Evolutionary conservation across 2,113 vertebrate genomes (phyloP).

Genomic region (Callopanchax toddi): DNA sequence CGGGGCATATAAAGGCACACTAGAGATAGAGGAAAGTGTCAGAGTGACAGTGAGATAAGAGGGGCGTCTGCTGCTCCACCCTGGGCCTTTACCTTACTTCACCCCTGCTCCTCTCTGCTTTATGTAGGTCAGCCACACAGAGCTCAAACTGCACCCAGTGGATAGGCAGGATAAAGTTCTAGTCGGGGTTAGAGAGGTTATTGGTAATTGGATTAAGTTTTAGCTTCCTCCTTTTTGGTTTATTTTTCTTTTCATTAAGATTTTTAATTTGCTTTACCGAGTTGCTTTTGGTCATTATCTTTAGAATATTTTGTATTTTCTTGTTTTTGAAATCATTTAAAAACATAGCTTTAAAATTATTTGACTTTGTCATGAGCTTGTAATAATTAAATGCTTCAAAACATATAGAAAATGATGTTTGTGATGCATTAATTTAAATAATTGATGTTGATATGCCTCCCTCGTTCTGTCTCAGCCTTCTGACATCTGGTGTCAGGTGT

Average conservation of each 20-base stretch:
- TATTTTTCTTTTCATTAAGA: too few species aligned
- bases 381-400: too few species aligned
- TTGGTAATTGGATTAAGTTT: too few species aligned
- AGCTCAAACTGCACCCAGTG: conserved; percentile 23
- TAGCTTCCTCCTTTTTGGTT: too few species aligned
- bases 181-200: too few species aligned
- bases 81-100: conserved; percentile 70
- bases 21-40: conserved; percentile 61
- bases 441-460: not conserved
- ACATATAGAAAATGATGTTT: not conserved
- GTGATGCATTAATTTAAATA: not conserved
- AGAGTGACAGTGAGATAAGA: conserved; percentile 60
- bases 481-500: conserved; percentile 62
- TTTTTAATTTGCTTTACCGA: too few species aligned
- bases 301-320: too few species aligned
- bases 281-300: too few species aligned
- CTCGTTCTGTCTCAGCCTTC: conserved; percentile 21
- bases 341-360: too few species aligned
- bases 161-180: conserved; percentile 23
- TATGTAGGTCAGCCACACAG: conserved; percentile 62
- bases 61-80: conserved; percentile 57
- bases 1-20: conserved; percentile 53
- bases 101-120: conserved; percentile 45
- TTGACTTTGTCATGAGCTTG: too few species aligned
- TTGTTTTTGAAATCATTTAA: too few species aligned